Conservation (phyloP, 2,888 invertebrate genomes). For the Morpho achilles region DNA sequence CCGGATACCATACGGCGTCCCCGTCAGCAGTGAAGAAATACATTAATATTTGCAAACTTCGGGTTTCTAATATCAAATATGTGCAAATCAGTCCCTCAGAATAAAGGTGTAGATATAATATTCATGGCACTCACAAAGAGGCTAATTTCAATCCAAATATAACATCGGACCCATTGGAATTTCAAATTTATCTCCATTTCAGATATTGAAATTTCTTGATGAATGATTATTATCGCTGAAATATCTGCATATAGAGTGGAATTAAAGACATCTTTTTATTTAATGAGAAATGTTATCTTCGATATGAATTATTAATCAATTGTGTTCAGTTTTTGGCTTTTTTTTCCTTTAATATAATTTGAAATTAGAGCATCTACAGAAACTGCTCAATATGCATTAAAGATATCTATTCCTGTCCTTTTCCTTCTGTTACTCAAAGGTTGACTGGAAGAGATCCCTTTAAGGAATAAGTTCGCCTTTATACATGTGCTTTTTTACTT, state of each 20-base stretch:
- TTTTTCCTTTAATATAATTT: too few species aligned
- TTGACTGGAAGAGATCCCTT: too few species aligned
- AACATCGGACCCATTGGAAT: conserved; percentile 16
- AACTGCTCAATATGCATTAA: too few species aligned
- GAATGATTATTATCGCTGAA: conserved; percentile 26
- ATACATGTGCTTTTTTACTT: too few species aligned
- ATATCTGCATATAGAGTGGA: conserved; percentile 15
- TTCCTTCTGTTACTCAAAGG: too few species aligned
- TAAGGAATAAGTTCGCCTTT: too few species aligned
- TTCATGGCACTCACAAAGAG: conserved; percentile 5
- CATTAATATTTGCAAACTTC: background rate
- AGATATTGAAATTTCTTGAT: conserved; percentile 32
- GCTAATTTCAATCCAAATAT: conserved; percentile 14
- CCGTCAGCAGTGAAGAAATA: background rate
- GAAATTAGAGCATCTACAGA: too few species aligned
- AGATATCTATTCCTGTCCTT: too few species aligned
- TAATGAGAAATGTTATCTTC: background rate
- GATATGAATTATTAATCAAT: conserved; percentile 1
- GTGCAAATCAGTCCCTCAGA: conserved; percentile 3
- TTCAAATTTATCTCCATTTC: conserved; percentile 24
- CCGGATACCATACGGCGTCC: too few species aligned
- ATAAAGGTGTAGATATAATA: conserved; percentile 3
- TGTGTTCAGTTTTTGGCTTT: too few species aligned
- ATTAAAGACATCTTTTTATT: conserved; percentile 10
- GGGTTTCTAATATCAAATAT: background rate